Evolutionary conservation across 2,888 invertebrate genomes (phyloP), one percentile per base, ranked within the genome.

Genomic region (Phaonia tiefii): DNA sequence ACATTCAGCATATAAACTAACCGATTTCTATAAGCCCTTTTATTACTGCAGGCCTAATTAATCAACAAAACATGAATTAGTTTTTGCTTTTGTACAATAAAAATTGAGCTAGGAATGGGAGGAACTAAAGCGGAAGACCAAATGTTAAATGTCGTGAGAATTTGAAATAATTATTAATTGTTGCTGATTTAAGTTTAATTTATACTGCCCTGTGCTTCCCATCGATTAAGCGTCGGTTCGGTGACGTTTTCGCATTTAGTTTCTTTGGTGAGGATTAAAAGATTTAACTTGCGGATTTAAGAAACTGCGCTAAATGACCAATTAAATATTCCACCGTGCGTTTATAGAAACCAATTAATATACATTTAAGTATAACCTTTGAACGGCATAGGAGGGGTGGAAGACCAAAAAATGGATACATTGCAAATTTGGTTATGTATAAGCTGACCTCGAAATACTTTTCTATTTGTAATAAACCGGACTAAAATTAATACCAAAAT

Each of bases 61-160:
- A 81, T 81, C 78, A 81, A 72, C 74, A 42, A 63, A 63, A 69
- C 31, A 56, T 77, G 71, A 26, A 60, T 54, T 74, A 26, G 42
- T 58, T 56, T 65, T 70, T 42, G 42, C 66, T 56, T 15, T 15
- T 39, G n/a, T 10, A 13, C 17, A 31, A 31, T 65, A 7, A 42
- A 54, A 51, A 69, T 25, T 13, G 11, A 39, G 13, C 46, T 37
- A 25, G 37, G 49, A 42, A 17, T 60, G 31, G 20, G 37, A 66
- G 49, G 71, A 25, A 51, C 46, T 46, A 76, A 76, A 72, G 72
- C 37, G 63, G 15, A 78, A 78, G 67, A 54, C 60, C 77, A 49
- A 70, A 69, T 73, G 73, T 71, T 74, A 67, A 78, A 78, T 82
- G 77, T 76, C 84, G 84, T 84, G 84, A 72, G 82, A 79, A 82